These are phyloP conservation scores for Pteruthius melanotis DNA, from an alignment of 2,113 vertebrate species.

Conservation along the genomic window DNA sequence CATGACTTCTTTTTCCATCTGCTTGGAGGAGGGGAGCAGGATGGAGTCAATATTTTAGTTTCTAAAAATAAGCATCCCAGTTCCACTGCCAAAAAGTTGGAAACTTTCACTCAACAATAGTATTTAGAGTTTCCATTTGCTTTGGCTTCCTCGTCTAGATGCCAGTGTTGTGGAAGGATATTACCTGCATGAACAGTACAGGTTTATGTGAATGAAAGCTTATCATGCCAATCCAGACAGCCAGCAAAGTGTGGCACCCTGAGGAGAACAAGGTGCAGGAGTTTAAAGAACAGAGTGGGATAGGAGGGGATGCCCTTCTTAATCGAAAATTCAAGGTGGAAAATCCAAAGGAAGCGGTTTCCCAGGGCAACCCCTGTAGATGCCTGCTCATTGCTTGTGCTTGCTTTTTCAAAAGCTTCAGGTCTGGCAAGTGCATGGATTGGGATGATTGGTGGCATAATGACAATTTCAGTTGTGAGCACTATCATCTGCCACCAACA, in stretches of 20 bases:
- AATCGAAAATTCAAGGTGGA: not conserved
- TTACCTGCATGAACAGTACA: not conserved
- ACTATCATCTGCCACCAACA: slow-evolving; percentile 10
- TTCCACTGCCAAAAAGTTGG: not conserved
- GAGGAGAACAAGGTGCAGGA: not conserved
- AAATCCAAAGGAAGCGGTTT: not conserved
- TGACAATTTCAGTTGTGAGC: not conserved
- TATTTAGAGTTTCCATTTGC: not conserved
- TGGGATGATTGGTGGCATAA: not conserved
- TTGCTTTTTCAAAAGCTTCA: not conserved
- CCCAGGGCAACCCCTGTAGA: not conserved
- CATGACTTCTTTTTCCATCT: slow-evolving; percentile 13
- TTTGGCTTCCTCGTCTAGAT: not conserved
- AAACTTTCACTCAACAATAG: slow-evolving; percentile 4
- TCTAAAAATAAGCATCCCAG: slow-evolving; percentile 26
- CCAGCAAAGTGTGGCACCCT: not conserved
- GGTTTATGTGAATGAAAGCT: not conserved
- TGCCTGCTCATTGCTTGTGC: not conserved
- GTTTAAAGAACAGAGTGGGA: not conserved
- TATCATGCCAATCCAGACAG: not conserved
- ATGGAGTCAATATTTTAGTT: slow-evolving; percentile 6
- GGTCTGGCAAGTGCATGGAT: not conserved
- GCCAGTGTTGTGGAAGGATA: not conserved
- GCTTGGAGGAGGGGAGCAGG: not conserved
- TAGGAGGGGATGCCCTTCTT: not conserved